Conservation (phyloP, 2,113 vertebrate genomes). For the Syrrhaptes paradoxus region DNA sequence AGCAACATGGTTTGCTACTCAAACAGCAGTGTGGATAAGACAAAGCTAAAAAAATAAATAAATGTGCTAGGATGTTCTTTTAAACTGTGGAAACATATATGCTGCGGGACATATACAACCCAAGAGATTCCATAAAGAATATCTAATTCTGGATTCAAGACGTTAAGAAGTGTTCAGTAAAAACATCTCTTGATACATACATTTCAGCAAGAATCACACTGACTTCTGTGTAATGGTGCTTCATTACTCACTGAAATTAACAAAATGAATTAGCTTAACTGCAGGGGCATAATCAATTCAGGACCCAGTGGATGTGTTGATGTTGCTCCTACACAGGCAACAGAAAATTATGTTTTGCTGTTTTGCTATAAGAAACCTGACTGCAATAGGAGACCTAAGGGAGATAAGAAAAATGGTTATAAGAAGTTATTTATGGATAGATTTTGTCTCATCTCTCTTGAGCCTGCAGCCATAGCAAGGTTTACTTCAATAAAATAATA, state of each 20-base stretch:
- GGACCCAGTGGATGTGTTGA: not conserved
- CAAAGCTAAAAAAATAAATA: not conserved
- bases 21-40: not conserved
- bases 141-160: not conserved
- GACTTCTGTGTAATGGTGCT: not conserved
- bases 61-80: not conserved
- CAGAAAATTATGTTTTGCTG: not conserved
- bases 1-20: not conserved
- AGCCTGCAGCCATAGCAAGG: not conserved
- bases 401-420: not conserved
- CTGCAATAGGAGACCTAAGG: not conserved
- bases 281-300: not conserved
- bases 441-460: not conserved
- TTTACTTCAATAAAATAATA: constrained; percentile 11
- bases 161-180: not conserved
- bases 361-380: not conserved
- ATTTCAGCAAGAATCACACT: not conserved
- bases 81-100: not conserved
- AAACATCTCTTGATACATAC: not conserved
- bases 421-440: constrained; percentile 5
- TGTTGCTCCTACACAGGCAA: not conserved
- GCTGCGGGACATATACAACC: fast-evolving
- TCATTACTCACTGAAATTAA: not conserved
- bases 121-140: not conserved
- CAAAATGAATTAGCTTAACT: not conserved